phyloP scores from a whole-genome alignment of 2,797 vertebrate genomes.

The Notoglanidium macrostoma region DNA sequence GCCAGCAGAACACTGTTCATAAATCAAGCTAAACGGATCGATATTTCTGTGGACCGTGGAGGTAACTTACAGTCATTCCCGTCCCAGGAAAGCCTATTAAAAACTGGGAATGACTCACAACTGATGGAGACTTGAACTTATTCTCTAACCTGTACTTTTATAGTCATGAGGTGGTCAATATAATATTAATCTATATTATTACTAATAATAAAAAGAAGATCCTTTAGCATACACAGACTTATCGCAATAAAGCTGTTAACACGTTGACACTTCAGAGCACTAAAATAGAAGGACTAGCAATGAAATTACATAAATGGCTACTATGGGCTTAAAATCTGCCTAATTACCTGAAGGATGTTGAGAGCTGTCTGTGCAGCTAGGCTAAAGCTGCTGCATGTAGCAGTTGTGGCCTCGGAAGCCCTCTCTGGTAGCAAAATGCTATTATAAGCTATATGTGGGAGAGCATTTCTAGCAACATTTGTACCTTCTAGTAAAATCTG shows the following conservation, averaged over 20 bases:
- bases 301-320: not conserved
- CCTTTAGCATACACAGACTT: constrained; percentile 30
- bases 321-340: not conserved
- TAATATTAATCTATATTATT: constrained; percentile 51
- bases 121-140: constrained; percentile 68
- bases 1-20: constrained; percentile 72
- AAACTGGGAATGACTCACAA: constrained; percentile 55
- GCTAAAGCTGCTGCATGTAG: not conserved
- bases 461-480: constrained; percentile 2
- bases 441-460: not conserved
- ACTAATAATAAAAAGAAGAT: constrained; percentile 45
- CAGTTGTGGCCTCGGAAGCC: not conserved
- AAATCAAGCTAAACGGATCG: constrained; percentile 81
- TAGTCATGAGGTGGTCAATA: constrained; percentile 40
- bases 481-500: constrained; percentile 8
- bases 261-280: not conserved
- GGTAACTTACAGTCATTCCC: constrained; percentile 70
- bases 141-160: constrained; percentile 68
- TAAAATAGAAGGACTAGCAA: not conserved
- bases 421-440: not conserved
- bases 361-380: not conserved
- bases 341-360: not conserved
- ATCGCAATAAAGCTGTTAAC: constrained; percentile 42
- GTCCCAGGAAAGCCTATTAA: constrained; percentile 62
- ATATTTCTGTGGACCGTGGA: constrained; percentile 72